A percentile compares a stretch with the other conserved stretches of the same genome.
Evolutionary conservation across 2,888 invertebrate genomes (phyloP).

Genomic region (Zaprionus obscuricornis): DNA sequence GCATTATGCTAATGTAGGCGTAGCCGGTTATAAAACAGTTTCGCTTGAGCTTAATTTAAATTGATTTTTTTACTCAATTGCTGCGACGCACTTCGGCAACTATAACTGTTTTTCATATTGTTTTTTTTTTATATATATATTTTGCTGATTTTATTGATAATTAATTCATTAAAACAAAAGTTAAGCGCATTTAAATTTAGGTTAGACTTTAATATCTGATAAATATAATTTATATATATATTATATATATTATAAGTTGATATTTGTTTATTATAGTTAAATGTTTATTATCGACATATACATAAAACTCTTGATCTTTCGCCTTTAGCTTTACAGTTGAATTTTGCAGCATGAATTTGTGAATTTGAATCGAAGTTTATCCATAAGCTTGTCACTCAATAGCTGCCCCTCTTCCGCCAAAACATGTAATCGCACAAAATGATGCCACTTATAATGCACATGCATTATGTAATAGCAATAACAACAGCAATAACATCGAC

Average conservation of each 20-base stretch:
- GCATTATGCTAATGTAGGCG: slow-evolving; percentile 64
- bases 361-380: no score
- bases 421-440: slow-evolving; percentile 18
- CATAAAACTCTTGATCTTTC: no score
- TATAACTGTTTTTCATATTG: slow-evolving; percentile 55
- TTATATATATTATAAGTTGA: no score
- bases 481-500: slow-evolving; percentile 28
- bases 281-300: no score
- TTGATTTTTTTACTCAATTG: slow-evolving; percentile 19
- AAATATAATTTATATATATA: no score
- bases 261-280: no score
- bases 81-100: slow-evolving; percentile 8
- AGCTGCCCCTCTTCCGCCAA: no score
- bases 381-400: no score
- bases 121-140: neutral
- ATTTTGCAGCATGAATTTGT: no score
- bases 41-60: slow-evolving; percentile 33
- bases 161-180: neutral
- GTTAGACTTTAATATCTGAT: no score
- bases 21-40: slow-evolving; percentile 56
- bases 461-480: slow-evolving; percentile 47
- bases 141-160: neutral
- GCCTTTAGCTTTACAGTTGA: no score
- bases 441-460: slow-evolving; percentile 55
- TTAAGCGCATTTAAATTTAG: no score